A percentile compares a stretch with the other conserved stretches of the same genome.
Conservation (phyloP, 2,888 invertebrate species). For the Drosophila paucipuncta region DNA sequence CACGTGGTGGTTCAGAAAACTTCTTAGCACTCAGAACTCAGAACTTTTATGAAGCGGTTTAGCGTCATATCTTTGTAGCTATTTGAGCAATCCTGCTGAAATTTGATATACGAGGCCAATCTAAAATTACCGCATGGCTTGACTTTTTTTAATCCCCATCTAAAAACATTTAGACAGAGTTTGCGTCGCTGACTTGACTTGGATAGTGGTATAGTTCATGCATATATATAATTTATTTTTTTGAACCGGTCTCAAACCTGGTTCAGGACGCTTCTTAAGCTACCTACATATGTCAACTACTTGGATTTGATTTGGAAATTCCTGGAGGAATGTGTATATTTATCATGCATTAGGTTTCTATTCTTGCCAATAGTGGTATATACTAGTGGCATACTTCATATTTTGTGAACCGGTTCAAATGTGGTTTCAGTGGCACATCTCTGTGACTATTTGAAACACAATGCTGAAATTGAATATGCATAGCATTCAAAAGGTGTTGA, state of each 20-base stretch:
- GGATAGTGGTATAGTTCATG: too few species aligned
- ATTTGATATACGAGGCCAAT: not conserved
- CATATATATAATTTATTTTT: not conserved
- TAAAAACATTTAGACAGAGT: not conserved
- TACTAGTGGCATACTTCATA: not conserved
- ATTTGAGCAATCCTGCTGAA: not conserved
- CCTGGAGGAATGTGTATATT: not conserved
- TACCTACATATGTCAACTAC: not conserved
- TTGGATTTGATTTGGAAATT: not conserved
- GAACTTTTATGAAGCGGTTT: not conserved
- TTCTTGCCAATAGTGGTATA: not conserved
- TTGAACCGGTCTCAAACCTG: not conserved
- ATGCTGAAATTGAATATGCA: not conserved
- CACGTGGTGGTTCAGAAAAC: not conserved
- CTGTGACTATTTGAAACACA: not conserved
- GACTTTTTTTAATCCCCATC: not conserved
- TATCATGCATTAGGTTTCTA: not conserved
- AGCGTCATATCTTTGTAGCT: not conserved
- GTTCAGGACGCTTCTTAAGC: not conserved
- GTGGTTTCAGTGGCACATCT: not conserved
- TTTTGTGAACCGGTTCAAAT: constrained; percentile 7
- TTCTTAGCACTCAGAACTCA: not conserved
- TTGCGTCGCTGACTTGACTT: not conserved
- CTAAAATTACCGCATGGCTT: not conserved
- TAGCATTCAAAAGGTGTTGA: not conserved